Evolutionary conservation across 2,113 vertebrate species (phyloP), one percentile per base, ranked within the genome.

Genomic region (Pseudois nayaur): DNA sequence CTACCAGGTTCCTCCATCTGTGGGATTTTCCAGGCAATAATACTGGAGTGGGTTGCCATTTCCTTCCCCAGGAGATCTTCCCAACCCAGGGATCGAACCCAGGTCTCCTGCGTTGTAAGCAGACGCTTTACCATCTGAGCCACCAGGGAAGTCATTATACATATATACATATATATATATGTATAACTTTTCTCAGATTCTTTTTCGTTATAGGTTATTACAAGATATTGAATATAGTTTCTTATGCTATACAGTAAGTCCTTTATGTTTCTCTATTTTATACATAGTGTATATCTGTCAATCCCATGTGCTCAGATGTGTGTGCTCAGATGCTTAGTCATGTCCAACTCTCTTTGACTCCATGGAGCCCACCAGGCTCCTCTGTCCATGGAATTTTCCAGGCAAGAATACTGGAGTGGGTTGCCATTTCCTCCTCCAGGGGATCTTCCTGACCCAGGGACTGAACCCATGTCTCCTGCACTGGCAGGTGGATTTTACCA

Each of bases 41-140:
- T 21, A 55, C 8, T 55, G 54, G 54, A 55, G 2, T 55, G 17
- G 54, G 54, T 8, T 21, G 54, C 54, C 54, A 21, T 55, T 23
- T 21, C 54, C 54, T 55, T 21, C 54, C 21, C 54, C 8, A 55
- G 54, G 19, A 3, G 54, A 55, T 55, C 54, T 55, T 55, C 54
- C 54, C 54, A 55, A 55, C 55, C 55, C 55, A 57, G 21, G 21
- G 21, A 57, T 23, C 8, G 21, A 57, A 57, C 55, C 21, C 55
- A 57, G 55, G 55, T 23, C 21, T 57, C 21, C 7, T 8, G 0
- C 21, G 0, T 23, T 25, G 21, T 10, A 23, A 21, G 55, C 21
- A 57, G 55, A 57, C 8, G 8, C 21, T 57, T 57, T 25, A 57
- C 21, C 55, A 3, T 23, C 8, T 23, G 55, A 57, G 55, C 55